These are phyloP conservation scores for Isichthys henryi DNA, from an alignment of 2,113 vertebrate species.

Conservation along the genomic window DNA sequence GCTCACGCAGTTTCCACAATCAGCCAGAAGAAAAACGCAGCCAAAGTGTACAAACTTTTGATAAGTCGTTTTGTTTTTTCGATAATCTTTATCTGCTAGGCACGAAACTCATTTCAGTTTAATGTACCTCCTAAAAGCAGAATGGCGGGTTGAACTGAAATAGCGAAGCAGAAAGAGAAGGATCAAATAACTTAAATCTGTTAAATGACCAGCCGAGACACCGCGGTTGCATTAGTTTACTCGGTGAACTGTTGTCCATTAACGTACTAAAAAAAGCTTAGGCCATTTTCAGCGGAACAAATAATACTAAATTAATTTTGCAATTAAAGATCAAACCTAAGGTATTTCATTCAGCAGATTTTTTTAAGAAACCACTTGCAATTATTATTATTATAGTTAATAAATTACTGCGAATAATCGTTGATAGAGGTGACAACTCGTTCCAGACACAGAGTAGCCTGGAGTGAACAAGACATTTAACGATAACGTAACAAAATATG, in stretches of 20 bases:
- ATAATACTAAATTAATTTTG: background rate
- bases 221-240: background rate
- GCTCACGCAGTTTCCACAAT: background rate
- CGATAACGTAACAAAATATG: background rate
- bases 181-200: background rate
- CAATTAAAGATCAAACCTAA: background rate
- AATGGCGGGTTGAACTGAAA: background rate
- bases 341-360: background rate
- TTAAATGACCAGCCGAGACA: background rate
- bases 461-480: background rate
- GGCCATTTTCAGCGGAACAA: background rate
- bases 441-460: background rate
- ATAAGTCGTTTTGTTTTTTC: background rate
- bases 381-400: background rate
- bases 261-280: background rate
- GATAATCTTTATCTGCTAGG: background rate
- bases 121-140: slow-evolving; percentile 5
- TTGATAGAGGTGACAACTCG: background rate
- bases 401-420: background rate
- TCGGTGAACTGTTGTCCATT: background rate
- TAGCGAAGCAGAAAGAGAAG: background rate
- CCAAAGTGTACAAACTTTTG: background rate
- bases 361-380: background rate
- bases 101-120: background rate
- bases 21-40: background rate